A percentile compares a stretch with the other conserved stretches of the same genome.
phyloP scores from a whole-genome alignment of 2,888 invertebrate species.

The Trichogramma evanescens region DNA sequence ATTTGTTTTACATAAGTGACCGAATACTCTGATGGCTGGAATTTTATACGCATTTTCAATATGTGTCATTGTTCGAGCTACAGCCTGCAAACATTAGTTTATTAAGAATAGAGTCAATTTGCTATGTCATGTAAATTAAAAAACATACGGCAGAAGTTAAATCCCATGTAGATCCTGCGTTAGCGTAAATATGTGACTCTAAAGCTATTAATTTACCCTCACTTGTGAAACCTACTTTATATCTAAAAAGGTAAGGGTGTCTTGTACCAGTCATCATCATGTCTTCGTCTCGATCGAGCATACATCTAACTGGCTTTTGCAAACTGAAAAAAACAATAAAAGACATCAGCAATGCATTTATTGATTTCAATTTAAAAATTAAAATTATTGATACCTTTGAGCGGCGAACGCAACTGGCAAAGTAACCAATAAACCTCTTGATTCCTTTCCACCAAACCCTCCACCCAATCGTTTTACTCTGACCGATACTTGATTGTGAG shows the following conservation, averaged over 20 bases:
- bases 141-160: constrained; percentile 50
- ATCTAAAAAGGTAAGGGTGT: constrained; percentile 79
- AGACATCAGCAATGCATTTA: neutral
- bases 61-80: constrained; percentile 74
- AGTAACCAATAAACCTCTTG: constrained; percentile 59
- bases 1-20: constrained; percentile 77
- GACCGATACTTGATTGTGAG: constrained; percentile 64
- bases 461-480: constrained; percentile 82
- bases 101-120: too few relatives aligned
- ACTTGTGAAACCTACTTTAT: constrained; percentile 69
- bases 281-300: constrained; percentile 87
- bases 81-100: constrained; percentile 51
- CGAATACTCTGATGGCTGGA: constrained; percentile 63
- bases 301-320: constrained; percentile 69
- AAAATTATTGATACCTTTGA: constrained; percentile 46
- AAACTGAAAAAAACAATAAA: constrained; percentile 48
- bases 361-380: neutral
- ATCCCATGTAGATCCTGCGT: constrained; percentile 76
- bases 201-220: constrained; percentile 69
- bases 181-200: constrained; percentile 65
- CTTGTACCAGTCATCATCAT: constrained; percentile 81
- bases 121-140: neutral
- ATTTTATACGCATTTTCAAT: constrained; percentile 75
- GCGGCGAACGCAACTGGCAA: constrained; percentile 76
- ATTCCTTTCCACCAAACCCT: constrained; percentile 92